phyloP scores from a whole-genome alignment of 2,113 vertebrate species.

The Semnornis frantzii region DNA sequence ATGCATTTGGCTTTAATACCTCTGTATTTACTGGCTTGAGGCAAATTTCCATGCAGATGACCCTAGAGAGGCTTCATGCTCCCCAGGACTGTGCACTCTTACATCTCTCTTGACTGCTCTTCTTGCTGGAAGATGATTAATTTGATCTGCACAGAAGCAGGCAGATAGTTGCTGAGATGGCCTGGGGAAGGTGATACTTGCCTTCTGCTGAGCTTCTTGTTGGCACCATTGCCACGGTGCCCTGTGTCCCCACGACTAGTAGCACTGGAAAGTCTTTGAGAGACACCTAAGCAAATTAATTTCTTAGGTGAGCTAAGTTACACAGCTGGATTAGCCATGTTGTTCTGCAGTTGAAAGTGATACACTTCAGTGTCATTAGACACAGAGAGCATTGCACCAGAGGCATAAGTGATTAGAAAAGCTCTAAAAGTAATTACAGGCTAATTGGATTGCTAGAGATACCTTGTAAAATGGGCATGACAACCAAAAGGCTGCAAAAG shows the following conservation, averaged over 20 bases:
- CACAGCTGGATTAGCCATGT: background rate
- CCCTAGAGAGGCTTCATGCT: background rate
- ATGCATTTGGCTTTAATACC: conserved; percentile 8
- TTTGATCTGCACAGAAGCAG: background rate
- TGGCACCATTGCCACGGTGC: rapidly evolving
- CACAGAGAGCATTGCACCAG: background rate
- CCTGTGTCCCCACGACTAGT: rapidly evolving
- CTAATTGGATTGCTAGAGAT: background rate
- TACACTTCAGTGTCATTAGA: background rate
- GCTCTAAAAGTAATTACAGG: background rate
- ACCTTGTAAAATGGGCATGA: background rate
- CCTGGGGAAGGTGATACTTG: background rate
- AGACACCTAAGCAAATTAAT: background rate
- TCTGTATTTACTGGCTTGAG: background rate
- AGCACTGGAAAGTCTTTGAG: background rate
- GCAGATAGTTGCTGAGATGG: background rate
- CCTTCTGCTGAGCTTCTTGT: rapidly evolving
- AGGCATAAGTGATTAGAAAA: background rate
- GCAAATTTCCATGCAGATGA: background rate
- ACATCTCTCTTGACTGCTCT: background rate
- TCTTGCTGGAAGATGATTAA: background rate
- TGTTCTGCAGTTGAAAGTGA: background rate
- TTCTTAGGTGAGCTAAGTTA: background rate
- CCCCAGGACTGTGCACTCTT: background rate
- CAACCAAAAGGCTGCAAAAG: background rate